A percentile compares a stretch with the other conserved stretches of the same genome.
phyloP scores from a whole-genome alignment of 2,888 invertebrate genomes.

The Heliconius sara region DNA sequence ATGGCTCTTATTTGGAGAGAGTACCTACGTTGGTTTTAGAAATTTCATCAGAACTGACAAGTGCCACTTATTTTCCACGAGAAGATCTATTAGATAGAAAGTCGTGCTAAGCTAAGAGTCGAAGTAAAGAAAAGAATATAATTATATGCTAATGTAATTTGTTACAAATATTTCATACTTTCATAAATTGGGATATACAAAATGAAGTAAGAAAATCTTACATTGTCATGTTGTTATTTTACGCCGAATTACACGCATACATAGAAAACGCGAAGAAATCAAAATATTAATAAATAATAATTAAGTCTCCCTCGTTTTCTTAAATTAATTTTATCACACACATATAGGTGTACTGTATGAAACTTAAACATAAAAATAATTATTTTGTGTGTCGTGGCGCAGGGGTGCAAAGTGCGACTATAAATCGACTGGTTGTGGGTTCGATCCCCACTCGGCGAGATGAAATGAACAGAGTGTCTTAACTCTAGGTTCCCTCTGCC shows the following conservation, averaged over 20 bases:
- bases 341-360: background rate
- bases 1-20: background rate
- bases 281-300: background rate
- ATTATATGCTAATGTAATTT: background rate
- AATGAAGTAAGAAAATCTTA: too few species aligned
- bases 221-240: background rate
- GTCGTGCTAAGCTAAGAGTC: background rate
- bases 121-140: background rate
- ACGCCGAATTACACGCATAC: too few species aligned
- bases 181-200: background rate
- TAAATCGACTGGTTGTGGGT: too few species aligned
- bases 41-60: constrained; percentile 4
- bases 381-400: background rate
- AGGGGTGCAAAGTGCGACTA: too few species aligned
- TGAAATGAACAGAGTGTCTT: too few species aligned
- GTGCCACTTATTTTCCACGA: background rate
- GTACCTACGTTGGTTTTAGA: background rate
- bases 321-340: too few species aligned
- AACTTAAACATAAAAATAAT: background rate
- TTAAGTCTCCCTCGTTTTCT: background rate
- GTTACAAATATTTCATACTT: background rate
- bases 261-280: too few species aligned
- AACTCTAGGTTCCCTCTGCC: too few species aligned
- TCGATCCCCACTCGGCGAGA: too few species aligned
- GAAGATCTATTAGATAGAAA: background rate